Evolutionary conservation across 2,888 invertebrate species (phyloP).

Genomic region (Andrena praecox): DNA sequence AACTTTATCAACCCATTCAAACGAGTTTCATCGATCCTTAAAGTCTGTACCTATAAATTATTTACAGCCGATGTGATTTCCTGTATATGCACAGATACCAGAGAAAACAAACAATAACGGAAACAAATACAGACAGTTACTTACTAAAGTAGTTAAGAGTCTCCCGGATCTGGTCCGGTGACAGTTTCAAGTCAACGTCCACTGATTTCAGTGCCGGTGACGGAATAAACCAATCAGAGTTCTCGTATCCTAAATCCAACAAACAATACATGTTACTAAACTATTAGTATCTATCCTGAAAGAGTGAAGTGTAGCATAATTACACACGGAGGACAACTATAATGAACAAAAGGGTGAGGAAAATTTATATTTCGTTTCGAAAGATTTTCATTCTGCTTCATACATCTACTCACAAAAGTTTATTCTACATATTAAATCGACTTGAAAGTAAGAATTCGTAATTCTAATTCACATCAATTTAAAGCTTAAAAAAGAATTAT

Average conservation of each 20-base stretch:
- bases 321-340: background rate
- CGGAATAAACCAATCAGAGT: conserved; percentile 97
- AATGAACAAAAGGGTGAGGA: background rate
- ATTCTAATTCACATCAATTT: no score
- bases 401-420: background rate
- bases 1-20: no score
- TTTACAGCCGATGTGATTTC: background rate
- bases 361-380: background rate
- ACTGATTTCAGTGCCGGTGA: conserved; percentile 92
- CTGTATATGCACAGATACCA: background rate
- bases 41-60: background rate
- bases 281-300: background rate
- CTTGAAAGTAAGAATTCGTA: no score
- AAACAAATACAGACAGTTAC: conserved; percentile 85
- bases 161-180: conserved; percentile 97
- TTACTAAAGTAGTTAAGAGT: conserved; percentile 99
- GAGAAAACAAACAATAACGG: conserved; percentile 5
- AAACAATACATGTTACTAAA: conserved; percentile 11
- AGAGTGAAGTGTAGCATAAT: background rate
- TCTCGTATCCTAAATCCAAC: conserved; percentile 91
- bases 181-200: conserved; percentile 92
- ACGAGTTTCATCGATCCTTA: background rate
- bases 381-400: background rate
- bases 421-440: no score
- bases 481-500: no score